Conservation (phyloP, 1,140 invertebrate genomes). For the Micrasema minimum region DNA sequence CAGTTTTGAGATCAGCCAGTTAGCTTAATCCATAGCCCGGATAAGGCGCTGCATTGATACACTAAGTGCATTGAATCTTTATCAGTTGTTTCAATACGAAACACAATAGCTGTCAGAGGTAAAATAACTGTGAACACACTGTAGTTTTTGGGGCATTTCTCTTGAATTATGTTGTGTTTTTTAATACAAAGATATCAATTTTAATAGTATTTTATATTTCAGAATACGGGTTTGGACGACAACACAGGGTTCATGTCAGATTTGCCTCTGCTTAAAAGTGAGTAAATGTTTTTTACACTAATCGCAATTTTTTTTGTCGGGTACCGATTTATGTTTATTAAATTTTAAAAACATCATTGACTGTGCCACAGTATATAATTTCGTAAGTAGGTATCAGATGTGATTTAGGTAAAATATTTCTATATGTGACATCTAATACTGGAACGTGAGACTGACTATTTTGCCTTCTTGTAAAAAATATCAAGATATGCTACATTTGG, state of each 20-base stretch:
- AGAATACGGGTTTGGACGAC: slow-evolving; percentile 87
- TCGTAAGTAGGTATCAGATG: background rate
- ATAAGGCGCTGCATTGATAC: too few species aligned
- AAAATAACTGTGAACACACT: too few species aligned
- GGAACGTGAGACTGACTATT: background rate
- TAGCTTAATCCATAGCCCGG: too few species aligned
- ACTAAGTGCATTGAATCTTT: too few species aligned
- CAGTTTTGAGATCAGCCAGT: too few species aligned
- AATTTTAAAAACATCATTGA: background rate
- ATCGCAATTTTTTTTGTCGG: background rate
- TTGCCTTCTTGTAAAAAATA: background rate
- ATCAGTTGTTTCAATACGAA: too few species aligned
- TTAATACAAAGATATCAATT: too few species aligned
- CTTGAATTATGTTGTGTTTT: too few species aligned
- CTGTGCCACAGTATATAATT: background rate
- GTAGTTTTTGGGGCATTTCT: too few species aligned
- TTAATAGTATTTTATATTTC: slow-evolving; percentile 62
- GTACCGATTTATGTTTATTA: too few species aligned
- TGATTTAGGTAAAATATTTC: background rate
- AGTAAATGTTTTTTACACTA: slow-evolving; percentile 63
- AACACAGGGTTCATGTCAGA: slow-evolving; percentile 87
- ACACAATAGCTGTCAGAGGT: too few species aligned
- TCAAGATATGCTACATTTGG: background rate
- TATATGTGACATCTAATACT: background rate
- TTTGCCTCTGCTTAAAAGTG: slow-evolving; percentile 88